Percentiles rank a stretch among this genome's conserved stretches.
These are phyloP conservation scores for Operophtera brumata DNA, from an alignment of 2,888 invertebrate genomes.

Conservation along the genomic window DNA sequence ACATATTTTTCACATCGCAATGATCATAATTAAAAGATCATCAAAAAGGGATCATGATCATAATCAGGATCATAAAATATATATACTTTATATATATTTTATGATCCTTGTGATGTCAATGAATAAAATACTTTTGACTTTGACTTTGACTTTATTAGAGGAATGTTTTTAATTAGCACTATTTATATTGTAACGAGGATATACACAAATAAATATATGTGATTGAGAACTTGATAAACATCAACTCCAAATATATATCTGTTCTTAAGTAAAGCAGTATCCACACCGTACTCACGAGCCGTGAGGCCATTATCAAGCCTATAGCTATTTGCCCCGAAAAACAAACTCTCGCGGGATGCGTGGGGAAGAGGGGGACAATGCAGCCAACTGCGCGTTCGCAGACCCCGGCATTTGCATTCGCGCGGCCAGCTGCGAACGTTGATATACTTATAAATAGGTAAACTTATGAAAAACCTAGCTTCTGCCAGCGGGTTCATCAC, in stretches of 20 bases:
- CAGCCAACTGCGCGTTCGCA: constrained; percentile 78
- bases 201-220: too few species aligned
- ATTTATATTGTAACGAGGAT: too few species aligned
- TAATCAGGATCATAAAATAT: too few species aligned
- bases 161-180: background rate
- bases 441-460: constrained; percentile 55
- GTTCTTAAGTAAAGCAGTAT: constrained; percentile 50
- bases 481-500: background rate
- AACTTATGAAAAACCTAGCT: constrained; percentile 24
- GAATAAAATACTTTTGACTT: too few species aligned
- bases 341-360: constrained; percentile 80
- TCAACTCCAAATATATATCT: background rate
- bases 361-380: constrained; percentile 58
- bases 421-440: constrained; percentile 59
- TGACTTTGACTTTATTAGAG: too few species aligned
- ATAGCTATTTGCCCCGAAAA: constrained; percentile 81
- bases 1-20: too few species aligned
- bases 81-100: too few species aligned
- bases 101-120: too few species aligned
- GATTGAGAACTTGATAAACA: too few species aligned
- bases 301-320: constrained; percentile 81
- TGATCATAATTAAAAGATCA: too few species aligned
- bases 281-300: constrained; percentile 45
- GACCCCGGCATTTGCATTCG: constrained; percentile 69
- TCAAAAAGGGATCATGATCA: too few species aligned